A percentile compares a stretch with the other conserved stretches of the same genome.
These are phyloP conservation scores for Cryptops parisi DNA, from an alignment of 2,888 invertebrate species.

Conservation along the genomic window DNA sequence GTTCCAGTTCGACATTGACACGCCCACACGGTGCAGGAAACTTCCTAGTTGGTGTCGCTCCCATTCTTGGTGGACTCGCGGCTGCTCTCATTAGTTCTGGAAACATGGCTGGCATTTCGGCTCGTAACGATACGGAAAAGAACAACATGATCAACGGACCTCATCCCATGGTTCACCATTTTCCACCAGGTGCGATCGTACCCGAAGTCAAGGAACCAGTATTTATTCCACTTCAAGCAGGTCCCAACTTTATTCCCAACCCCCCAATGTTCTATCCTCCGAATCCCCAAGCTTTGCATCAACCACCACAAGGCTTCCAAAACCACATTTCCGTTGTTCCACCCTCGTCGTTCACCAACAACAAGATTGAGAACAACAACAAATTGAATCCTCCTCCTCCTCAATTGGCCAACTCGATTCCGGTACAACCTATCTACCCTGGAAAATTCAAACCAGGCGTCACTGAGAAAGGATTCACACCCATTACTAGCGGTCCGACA, in stretches of 20 bases:
- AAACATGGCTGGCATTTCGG: constrained; percentile 14
- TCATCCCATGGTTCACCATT: constrained; percentile 2
- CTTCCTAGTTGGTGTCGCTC: constrained; percentile 11
- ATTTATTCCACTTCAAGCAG: constrained; percentile 19
- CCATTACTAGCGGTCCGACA: constrained; percentile 8
- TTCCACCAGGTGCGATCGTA: constrained; percentile 15
- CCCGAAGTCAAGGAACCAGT: constrained; percentile 19
- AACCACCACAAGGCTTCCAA: constrained; percentile 7
- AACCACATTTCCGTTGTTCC: constrained; percentile 3
- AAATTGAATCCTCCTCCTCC: constrained; percentile 10
- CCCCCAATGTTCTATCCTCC: neutral
- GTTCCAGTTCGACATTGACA: neutral
- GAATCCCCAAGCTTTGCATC: neutral
- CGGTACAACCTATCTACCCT: constrained; percentile 12
- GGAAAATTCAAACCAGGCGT: constrained; percentile 17
- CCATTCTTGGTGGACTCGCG: constrained; percentile 13
- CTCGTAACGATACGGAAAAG: constrained; percentile 17
- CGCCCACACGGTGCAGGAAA: neutral
- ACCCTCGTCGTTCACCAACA: neutral
- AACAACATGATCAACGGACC: constrained; percentile 4
- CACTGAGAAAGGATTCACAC: constrained; percentile 19
- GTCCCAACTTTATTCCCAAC: neutral
- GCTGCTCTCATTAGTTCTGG: constrained; percentile 10
- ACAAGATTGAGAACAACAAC: constrained; percentile 1
- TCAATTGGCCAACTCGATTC: constrained; percentile 7